Evolutionary conservation across 1,140 invertebrate genomes (phyloP), one percentile per base, ranked within the genome.

Genomic region (Pararge aegeria): DNA sequence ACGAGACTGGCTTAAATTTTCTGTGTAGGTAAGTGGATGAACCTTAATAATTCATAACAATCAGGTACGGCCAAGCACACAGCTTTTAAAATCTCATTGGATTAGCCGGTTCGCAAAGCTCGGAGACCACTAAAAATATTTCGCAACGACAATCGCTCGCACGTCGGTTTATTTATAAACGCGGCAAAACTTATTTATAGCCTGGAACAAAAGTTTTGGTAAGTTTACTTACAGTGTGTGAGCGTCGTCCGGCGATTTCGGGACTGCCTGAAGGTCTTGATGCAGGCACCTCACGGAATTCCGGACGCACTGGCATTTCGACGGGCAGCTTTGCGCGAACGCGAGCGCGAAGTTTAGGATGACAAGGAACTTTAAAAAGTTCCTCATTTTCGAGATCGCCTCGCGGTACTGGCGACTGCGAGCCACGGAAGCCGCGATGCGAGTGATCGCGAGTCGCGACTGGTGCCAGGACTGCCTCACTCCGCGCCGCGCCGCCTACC

Each of bases 211-310:
- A 73, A 78, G 51, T 68, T 77, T 61, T 16, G 19, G 55, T 12
- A 34, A 58, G 46, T 49, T 27, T 75, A 87, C 82, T 85, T 67
- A 85, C 82, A 87, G 61, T 13, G 79, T 82, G 52, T 80, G 75
- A 5, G 75, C 70, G 24, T 82, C 80, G n/a, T 60, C 53, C 44
- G 83, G 68, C 4, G 69, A 54, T 52, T 73, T 76, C 44, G 83
- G 83, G 30, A 87, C 68, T 7, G 66, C 71, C 34, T 68, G 65
- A 30, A 87, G 67, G 19, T 78, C 73, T 62, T 87, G 79, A 24
- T 80, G 77, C 6, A 85, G 64, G 49, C 84, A 87, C 0, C 77
- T 66, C 3, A 85, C 76, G 42, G 80, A 58, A 44, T 69, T 78
- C 19, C 75, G 63, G 5, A 68, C 46, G 24, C 84, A 87, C 58